Base-by-base conservation (phyloP, 2,888 invertebrate species). In the Drosophila putrida region DNA sequence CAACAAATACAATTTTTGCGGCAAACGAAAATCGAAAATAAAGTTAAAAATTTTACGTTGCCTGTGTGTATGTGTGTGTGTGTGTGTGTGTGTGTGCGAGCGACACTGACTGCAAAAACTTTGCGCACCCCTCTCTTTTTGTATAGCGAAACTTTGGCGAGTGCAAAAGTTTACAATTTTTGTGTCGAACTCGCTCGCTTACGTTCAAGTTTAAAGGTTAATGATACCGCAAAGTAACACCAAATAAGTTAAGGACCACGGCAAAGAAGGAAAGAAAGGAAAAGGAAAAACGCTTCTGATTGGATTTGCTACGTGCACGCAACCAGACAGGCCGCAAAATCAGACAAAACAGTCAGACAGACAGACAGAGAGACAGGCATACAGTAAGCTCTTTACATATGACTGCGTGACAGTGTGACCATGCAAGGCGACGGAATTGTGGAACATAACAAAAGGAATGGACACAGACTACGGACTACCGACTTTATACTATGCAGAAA, bases 21-120 rank as follows among this genome's bases (percentile, higher is more conserved):
- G 83, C 87, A 81, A 84, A 83, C 87, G 84, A 83, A 84, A 83
- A 83, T 86, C 87, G 79, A 84, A 83, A 84, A 84, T 84, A 84
- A 84, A 84, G 87, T 86, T 84, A 83, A 84, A 84, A 86, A 83
- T 81, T 79, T 51, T 82, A 82, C 82, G 72, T 85, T 64, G 63
- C 65, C 62, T 49, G 71, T 59, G 38, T 55, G 67, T 75, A 53
- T 76, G 53, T 62, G 4, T 57, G 53, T 62, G 51, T 53, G 38
- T 62, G 51, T 58, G 47, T 57, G 64, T 50, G 41, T 67, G 55
- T 61, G 44, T 50, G 38, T 61, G 60, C 44, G 44, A 55, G 69
- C 72, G 59, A 71, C 78, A 80, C 77, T 76, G 76, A 72, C 72
- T 77, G 76, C 76, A 71, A 72, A 82, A 82, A 82, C 58, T 84